Evolutionary conservation across 2,888 invertebrate species (phyloP), one percentile per base, ranked within the genome.

Genomic region (Heliconius charithonia): DNA sequence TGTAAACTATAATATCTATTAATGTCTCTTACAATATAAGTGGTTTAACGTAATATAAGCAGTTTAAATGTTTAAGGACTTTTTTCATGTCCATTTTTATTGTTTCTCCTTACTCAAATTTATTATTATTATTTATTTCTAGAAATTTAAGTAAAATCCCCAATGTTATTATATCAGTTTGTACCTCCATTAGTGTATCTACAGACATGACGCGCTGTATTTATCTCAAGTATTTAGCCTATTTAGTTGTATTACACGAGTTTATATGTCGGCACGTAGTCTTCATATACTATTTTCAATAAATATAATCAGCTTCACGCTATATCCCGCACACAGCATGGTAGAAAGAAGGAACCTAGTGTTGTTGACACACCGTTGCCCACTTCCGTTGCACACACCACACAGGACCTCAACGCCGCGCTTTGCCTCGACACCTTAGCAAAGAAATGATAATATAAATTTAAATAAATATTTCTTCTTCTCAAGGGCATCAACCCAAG

Each of bases 151-250:
- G 72, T 73, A 78, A 80, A 80, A 81, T 75, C 63, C 71, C 69
- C 59, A 75, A 59, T 69, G 67, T 51, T 76, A 79, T 75, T 77
- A 63, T 59, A 76, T 75, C 76, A 74, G 81, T 81, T 83, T 81
- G 79, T 79, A 79, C 80, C 78, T 80, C 85, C 84, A 87, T 89
- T 89, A 88, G 84, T 84, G 81, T 88, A 87, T 87, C 87, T 84
- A 80, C 80, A 85, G 82, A 85, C 84, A 82, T 86, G 89, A 87
- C 90, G 89, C 86, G 86, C 83, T 70, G 76, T 77, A 76, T 84
- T 85, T 89, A 91, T 91, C 90, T 87, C 84, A 89, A 89, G 85
- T 87, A 86, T 87, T 85, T 87, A 86, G 85, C 87, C 85, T 87
- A 90, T 88, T 87, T 84, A 87, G 86, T 84, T 81, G 84, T 79